A percentile compares a stretch with the other conserved stretches of the same genome.
Evolutionary conservation across 2,797 vertebrate genomes (phyloP).

Genomic region (Hybognathus amarus): DNA sequence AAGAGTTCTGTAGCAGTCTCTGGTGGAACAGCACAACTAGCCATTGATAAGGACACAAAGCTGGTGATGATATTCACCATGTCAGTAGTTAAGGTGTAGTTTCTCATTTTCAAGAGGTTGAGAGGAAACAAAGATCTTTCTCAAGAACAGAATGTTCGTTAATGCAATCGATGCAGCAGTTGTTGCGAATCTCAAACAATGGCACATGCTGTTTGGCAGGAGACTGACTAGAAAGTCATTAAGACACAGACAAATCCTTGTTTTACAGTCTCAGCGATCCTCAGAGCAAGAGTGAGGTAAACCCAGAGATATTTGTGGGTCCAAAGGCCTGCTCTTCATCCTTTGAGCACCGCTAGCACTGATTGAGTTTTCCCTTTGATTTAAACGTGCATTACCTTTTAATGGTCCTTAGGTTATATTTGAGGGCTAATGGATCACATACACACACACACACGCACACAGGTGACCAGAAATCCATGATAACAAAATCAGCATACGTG

Average conservation of each 20-base stretch:
- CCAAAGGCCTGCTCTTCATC: constrained; percentile 59
- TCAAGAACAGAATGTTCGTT: constrained; percentile 48
- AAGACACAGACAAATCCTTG: constrained; percentile 38
- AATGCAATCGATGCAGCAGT: constrained; percentile 56
- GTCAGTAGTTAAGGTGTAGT: constrained; percentile 28
- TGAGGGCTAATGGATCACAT: constrained; percentile 10
- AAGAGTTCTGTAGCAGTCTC: constrained; percentile 49
- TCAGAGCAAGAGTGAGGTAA: constrained; percentile 67
- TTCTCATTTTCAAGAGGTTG: constrained; percentile 37
- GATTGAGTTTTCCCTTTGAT: constrained; percentile 46
- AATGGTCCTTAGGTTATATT: constrained; percentile 32
- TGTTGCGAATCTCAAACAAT: constrained; percentile 64
- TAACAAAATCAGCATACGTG: not conserved
- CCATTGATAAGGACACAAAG: constrained; percentile 48
- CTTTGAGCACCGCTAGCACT: constrained; percentile 51
- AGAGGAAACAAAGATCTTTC: constrained; percentile 44
- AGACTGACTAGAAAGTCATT: constrained; percentile 49
- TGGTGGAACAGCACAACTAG: constrained; percentile 54
- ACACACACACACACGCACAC: not conserved
- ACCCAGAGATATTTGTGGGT: constrained; percentile 61
- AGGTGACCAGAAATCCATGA: constrained; percentile 3
- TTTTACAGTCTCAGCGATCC: constrained; percentile 29
- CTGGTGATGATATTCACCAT: constrained; percentile 49
- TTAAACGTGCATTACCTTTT: constrained; percentile 52
- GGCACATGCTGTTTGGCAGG: constrained; percentile 76